Evolutionary conservation across 2,797 vertebrate genomes (phyloP).

Genomic region (Pseudocheirus occidentalis): DNA sequence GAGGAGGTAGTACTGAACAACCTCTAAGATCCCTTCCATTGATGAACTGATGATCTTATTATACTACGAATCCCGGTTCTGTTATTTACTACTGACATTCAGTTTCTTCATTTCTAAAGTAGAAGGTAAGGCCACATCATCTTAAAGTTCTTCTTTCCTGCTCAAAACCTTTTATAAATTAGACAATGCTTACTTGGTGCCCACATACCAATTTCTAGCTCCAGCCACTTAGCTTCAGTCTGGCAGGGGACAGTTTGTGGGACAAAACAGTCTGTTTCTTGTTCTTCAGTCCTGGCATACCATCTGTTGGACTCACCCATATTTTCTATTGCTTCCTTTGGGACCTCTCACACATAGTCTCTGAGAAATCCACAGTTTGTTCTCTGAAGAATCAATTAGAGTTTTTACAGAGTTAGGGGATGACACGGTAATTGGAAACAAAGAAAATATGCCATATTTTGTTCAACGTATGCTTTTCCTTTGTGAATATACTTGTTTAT

Average conservation of each 20-base stretch:
- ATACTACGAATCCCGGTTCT: neutral
- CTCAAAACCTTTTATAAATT: neutral
- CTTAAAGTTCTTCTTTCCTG: neutral
- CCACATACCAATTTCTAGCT: neutral
- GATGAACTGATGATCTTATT: neutral
- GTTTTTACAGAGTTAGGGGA: neutral
- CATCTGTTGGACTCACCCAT: neutral
- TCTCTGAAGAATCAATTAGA: neutral
- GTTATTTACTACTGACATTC: neutral
- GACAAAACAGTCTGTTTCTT: neutral
- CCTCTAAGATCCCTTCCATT: neutral
- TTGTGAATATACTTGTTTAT: neutral
- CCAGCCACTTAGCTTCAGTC: neutral
- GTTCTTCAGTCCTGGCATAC: neutral
- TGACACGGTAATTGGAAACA: neutral
- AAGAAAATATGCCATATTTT: neutral
- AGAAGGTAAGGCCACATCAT: neutral
- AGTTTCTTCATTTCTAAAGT: neutral
- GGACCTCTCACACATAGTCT: neutral
- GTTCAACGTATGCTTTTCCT: neutral
- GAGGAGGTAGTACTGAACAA: neutral
- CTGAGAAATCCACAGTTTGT: neutral
- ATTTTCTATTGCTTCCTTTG: neutral
- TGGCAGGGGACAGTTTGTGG: neutral
- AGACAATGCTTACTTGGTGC: neutral